Base-by-base conservation (phyloP, 2,888 invertebrate genomes). In the Cerastis leucographa region DNA sequence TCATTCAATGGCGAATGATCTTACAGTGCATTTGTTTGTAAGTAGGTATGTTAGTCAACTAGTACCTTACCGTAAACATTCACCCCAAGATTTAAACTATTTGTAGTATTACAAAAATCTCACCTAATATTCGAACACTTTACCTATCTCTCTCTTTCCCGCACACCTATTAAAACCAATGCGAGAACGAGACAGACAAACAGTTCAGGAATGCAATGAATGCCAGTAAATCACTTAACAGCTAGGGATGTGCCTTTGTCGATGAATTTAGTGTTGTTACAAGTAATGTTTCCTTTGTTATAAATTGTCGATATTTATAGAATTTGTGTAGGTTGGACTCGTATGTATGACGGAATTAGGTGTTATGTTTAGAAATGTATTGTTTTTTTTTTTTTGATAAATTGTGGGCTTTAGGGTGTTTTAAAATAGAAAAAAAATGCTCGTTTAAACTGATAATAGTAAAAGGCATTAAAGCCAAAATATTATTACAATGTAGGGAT, bases 211-310 rank as follows among this genome's bases (percentile, higher is more conserved):
- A 82, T 82, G 75, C 71, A 25, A 75, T 17, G 70, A 69, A 73
- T 78, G 80, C 49, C 84, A 75, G 85, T 86, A 86, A 86, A 86
- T 86, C 86, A 86, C 76, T 86, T 80, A 85, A 80, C 86, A 17
- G 76, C n/a, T 78, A 86, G 83, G 77, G 86, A 74, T 78, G 86
- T 69, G 86, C 69, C 42, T 69, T 69, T 84, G 86, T 86, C 84
- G 84, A 84, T 81, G n/a, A 72, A 73, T 83, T 84, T 77, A 81
- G 69, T 84, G 77, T 82, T 79, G 79, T 75, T 49, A 56, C 56
- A 75, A 78, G 40, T 83, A 73, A 78, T 62, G 84, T 61, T 46
- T 78, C 72, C 78, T 78, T 84, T 81, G 78, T 84, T 78, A 22
- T 19, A 35, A 35, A 61, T 59, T 73, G 59, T 71, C 59, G 67